Evolutionary conservation across 2,113 vertebrate species (phyloP).

Genomic region (Thinocorus orbignyianus): DNA sequence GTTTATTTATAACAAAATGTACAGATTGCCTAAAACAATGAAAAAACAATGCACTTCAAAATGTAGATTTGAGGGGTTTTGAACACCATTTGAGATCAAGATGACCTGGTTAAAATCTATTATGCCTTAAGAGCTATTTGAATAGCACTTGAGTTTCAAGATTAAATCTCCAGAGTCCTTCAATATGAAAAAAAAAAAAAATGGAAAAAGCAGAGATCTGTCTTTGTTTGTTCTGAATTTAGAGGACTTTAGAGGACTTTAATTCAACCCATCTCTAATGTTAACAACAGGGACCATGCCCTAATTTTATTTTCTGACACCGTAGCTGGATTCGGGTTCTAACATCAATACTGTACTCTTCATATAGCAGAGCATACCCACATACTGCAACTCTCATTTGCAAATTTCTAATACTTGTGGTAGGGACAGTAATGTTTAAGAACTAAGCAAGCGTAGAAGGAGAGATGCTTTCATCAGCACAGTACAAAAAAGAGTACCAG

Average conservation of each 20-base stretch:
- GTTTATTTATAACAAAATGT: background rate
- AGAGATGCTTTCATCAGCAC: background rate
- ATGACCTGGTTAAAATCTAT: background rate
- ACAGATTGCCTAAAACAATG: background rate
- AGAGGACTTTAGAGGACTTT: background rate
- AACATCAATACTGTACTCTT: background rate
- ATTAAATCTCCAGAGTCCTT: background rate
- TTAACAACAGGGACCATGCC: background rate
- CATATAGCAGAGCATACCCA: background rate
- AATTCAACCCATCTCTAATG: background rate
- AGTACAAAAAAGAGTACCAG: background rate
- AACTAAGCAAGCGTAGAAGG: background rate
- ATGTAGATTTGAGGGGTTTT: background rate
- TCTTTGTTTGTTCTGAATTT: background rate
- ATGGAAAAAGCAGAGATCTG: background rate
- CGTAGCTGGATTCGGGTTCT: background rate
- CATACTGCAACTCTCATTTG: rapidly evolving
- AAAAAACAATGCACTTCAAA: background rate
- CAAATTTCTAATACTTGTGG: background rate
- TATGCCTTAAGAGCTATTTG: background rate
- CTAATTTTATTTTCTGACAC: background rate
- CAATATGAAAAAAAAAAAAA: background rate
- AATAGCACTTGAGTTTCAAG: background rate
- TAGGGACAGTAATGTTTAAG: background rate
- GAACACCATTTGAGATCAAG: background rate